phyloP scores from a whole-genome alignment of 1,140 invertebrate species.

The Nomia melanderi region DNA sequence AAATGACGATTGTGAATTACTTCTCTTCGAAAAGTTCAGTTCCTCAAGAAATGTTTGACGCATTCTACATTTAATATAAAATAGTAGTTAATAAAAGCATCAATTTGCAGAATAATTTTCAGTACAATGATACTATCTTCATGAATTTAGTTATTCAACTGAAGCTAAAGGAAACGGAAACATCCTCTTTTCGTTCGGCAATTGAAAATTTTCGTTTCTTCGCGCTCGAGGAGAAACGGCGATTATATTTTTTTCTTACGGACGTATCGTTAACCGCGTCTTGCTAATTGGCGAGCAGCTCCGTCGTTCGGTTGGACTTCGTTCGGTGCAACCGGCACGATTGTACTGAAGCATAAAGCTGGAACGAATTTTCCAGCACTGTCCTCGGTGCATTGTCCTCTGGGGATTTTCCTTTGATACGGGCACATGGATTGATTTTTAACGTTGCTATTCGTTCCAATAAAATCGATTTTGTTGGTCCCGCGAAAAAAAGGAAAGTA shows the following conservation, averaged over 20 bases:
- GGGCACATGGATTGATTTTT: constrained; percentile 2
- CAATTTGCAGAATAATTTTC: too few species aligned
- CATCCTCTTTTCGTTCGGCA: background rate
- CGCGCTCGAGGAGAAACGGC: too few species aligned
- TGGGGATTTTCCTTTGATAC: background rate
- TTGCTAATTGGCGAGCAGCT: background rate
- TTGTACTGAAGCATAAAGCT: background rate
- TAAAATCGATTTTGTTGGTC: background rate
- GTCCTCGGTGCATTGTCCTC: background rate
- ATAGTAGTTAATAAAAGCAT: too few species aligned
- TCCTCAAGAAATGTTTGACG: too few species aligned
- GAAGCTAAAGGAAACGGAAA: too few species aligned
- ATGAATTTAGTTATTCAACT: too few species aligned
- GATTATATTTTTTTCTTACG: background rate
- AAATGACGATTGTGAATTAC: too few species aligned
- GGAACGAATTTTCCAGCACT: background rate
- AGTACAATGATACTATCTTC: too few species aligned
- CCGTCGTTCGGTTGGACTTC: constrained; percentile 5
- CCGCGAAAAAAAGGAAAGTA: background rate
- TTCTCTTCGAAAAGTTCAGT: too few species aligned
- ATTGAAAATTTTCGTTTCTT: background rate
- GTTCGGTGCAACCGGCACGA: background rate
- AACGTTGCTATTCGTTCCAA: background rate
- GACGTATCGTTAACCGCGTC: background rate
- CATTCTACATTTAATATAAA: too few species aligned